Evolutionary conservation across 2,888 invertebrate genomes (phyloP).

Genomic region (Creontiades dilutus): DNA sequence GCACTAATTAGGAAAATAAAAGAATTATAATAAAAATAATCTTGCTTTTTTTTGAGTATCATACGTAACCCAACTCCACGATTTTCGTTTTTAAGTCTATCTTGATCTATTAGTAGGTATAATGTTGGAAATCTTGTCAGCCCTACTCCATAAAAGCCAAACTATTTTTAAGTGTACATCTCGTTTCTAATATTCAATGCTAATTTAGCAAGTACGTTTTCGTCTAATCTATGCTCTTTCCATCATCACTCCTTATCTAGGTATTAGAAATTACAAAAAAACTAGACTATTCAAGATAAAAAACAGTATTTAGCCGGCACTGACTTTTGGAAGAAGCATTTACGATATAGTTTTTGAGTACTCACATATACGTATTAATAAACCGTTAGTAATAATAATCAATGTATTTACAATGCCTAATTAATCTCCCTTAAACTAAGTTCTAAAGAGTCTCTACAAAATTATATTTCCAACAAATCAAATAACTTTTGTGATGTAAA

Average conservation of each 20-base stretch:
- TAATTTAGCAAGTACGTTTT: conserved; percentile 72
- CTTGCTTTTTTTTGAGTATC: conserved; percentile 27
- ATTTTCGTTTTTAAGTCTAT: conserved; percentile 54
- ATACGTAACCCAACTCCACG: conserved; percentile 37
- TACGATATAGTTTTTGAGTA: conserved; percentile 74
- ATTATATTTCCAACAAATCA: conserved; percentile 11
- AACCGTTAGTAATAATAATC: conserved; percentile 73
- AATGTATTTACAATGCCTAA: conserved; percentile 74
- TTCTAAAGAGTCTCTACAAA: conserved; percentile 70
- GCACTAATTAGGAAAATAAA: conserved; percentile 54
- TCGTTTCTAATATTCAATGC: conserved; percentile 74
- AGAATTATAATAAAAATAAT: conserved; percentile 63
- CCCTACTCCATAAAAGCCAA: conserved; percentile 73
- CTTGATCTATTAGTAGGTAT: conserved; percentile 59
- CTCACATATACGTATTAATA: conserved; percentile 73
- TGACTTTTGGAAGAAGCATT: conserved; percentile 76
- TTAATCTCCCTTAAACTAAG: conserved; percentile 71
- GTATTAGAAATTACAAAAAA: conserved; percentile 75
- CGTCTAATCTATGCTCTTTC: conserved; percentile 73
- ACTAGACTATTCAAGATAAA: conserved; percentile 76
- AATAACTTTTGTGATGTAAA: no score
- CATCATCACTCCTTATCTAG: conserved; percentile 72
- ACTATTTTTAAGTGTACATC: conserved; percentile 70
- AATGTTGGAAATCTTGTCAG: conserved; percentile 68
- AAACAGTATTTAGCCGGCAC: conserved; percentile 76